Base-by-base conservation (phyloP, 2,888 invertebrate genomes). In the Reticulitermes lucifugus region DNA sequence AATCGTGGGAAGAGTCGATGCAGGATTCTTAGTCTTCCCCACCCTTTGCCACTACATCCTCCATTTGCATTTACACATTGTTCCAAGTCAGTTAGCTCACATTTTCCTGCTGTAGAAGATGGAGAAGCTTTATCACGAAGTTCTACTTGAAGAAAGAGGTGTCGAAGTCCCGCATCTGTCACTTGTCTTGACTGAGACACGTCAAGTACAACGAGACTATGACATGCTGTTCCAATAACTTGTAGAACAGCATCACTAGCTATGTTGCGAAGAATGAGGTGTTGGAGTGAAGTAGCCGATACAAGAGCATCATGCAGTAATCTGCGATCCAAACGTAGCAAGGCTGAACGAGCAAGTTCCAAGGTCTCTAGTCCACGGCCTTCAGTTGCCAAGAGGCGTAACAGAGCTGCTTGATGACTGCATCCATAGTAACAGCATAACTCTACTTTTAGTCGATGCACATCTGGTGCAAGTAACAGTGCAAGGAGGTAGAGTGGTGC, bases 401-500 rank as follows among this genome's bases (percentile, higher is more conserved):
- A 87, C 21, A 91, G 85, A 1, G 90, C 90, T 4, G 90, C 90
- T 87, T 91, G 91, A 87, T 91, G 91, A 65, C 91, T 91, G 87
- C 91, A 91, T 22, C 91, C 91, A 84, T 91, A 91, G 86, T 91
- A 91, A 87, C 91, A 91, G 87, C 91, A 91, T 1, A 91, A 88
- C 86, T 91, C 90, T 21, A 91, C 90, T 75, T 89, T 89, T 55
- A 91, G 88, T 29, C 89, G 88, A 75, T 89, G 90, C 43, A 91
- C 90, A 84, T 91, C 91, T 29, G 89, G 90, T 6, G 90, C 90
- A 4, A 91, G 88, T 71, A 91, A 89, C 4, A 91, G 86, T 2
- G 90, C 90, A 22, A 91, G 88, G 18, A 91, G 87, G 86, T 91
- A 91, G 4, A 91, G 86, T 0, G 91, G 90, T 22, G 90, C 90